Evolutionary conservation across 2,888 invertebrate genomes (phyloP).

Genomic region (Furcula furcula): DNA sequence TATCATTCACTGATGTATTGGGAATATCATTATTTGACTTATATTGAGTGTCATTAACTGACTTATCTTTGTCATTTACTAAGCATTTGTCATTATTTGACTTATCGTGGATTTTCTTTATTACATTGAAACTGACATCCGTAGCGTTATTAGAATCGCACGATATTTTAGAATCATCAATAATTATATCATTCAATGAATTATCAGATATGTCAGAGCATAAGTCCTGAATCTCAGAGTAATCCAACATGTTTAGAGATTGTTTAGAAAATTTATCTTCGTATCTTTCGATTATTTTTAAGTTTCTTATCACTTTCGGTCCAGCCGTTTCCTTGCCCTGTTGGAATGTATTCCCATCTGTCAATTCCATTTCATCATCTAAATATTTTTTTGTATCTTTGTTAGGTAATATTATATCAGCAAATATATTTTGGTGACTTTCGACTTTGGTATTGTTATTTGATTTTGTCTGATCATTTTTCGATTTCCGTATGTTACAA

Average conservation of each 20-base stretch:
- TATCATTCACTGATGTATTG: too few relatives aligned
- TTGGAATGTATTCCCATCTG: neutral
- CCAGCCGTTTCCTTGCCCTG: conserved; percentile 7
- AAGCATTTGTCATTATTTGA: neutral
- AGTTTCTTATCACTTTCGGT: conserved; percentile 29
- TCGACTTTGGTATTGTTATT: too few relatives aligned
- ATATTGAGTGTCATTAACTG: neutral
- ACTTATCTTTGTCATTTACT: neutral
- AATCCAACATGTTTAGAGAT: conserved; percentile 14
- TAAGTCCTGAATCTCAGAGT: conserved; percentile 9
- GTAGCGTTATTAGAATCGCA: neutral
- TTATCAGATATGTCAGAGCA: neutral
- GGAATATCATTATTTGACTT: too few relatives aligned
- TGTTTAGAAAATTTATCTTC: conserved; percentile 21
- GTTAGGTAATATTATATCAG: neutral
- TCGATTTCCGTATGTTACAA: too few relatives aligned
- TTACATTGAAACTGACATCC: neutral
- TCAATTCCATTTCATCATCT: neutral
- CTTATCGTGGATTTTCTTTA: too few relatives aligned
- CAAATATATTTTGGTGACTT: too few relatives aligned
- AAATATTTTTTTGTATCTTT: neutral
- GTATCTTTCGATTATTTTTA: conserved; percentile 21
- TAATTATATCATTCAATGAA: neutral
- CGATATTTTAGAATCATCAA: neutral
- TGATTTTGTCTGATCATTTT: conserved; percentile 3